These are phyloP conservation scores for Nothocercus julius DNA, from an alignment of 2,113 vertebrate species.

Conservation along the genomic window DNA sequence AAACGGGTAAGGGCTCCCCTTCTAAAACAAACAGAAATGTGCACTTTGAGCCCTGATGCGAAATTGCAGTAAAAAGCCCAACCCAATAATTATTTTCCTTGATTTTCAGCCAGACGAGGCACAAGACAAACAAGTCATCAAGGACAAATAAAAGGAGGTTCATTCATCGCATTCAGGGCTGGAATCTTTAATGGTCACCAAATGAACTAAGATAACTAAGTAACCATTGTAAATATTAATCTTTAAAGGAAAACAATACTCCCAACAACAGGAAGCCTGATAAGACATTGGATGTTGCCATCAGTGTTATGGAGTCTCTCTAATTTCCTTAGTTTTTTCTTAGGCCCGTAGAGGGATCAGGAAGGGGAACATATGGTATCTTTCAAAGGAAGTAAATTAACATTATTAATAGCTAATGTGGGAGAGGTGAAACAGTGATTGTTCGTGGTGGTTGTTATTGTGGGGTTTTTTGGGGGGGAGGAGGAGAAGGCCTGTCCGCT, in stretches of 20 bases:
- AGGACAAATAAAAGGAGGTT: conserved; percentile 72
- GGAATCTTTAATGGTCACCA: conserved; percentile 69
- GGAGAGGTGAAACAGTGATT: conserved; percentile 64
- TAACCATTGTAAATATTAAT: conserved; percentile 75
- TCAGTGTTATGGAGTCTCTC: conserved; percentile 63
- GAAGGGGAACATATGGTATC: conserved; percentile 58
- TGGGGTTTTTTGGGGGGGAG: conserved; percentile 32
- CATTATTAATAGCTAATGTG: conserved; percentile 70
- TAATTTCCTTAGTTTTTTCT: conserved; percentile 65
- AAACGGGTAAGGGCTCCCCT: background rate
- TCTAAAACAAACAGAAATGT: conserved; percentile 37
- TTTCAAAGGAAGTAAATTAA: conserved; percentile 70
- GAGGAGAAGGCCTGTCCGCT: conserved; percentile 37
- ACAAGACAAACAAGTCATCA: conserved; percentile 72
- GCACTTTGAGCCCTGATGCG: conserved; percentile 54
- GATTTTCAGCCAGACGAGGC: conserved; percentile 64
- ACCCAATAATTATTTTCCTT: conserved; percentile 68
- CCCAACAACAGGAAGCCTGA: conserved; percentile 71
- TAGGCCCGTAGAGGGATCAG: conserved; percentile 52
- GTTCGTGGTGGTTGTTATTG: conserved; percentile 60
- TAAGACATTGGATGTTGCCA: conserved; percentile 70
- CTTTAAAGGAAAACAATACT: conserved; percentile 72
- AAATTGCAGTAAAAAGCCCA: conserved; percentile 69
- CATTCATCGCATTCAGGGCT: conserved; percentile 63
- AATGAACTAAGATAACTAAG: conserved; percentile 72